Base-by-base conservation (phyloP, 2,888 invertebrate genomes). In the Cantharis rustica region DNA sequence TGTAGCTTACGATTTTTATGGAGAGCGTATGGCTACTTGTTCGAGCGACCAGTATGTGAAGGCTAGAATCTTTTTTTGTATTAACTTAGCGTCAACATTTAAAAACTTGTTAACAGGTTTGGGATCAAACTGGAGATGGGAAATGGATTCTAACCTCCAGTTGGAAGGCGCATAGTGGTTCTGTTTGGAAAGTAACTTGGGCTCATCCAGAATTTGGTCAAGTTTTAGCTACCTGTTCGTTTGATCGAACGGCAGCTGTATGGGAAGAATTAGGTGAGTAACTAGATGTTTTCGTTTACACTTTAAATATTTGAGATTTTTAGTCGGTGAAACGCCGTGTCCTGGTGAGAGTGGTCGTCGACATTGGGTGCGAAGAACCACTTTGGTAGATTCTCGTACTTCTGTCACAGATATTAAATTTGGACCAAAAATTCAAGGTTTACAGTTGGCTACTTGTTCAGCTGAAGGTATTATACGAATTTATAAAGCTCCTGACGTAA, bases 121-220 rank as follows among this genome's bases (percentile, higher is more conserved):
- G 98, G 98, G 98, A 99, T 87, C 93, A 95, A 81, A 95, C 95
- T 84, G 94, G 94, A 62, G 93, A 94, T 78, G 96, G 94, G 3
- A 94, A 94, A 79, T 99, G 99, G 99, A 91, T 92, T 13, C 91
- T 97, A 82, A 95, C 97, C 0, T 95, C 96, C 0, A 95, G 94
- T 82, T 98, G 98, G 98, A 98, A 98, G 89, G 98, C 97, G 0
- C 99, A 99, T 87, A 96, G 96, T 83, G 99, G 99, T 0, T 98
- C 98, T 0, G 98, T 99, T 16, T 99, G 98, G 98, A 96, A 98
- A 87, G 96, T 98, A 1, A 95, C 95, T 0, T 99, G 99, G 99
- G 98, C 99, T 0, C 98, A 99, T 90, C 99, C 99, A 0, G 99
- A 99, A 88, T 99, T 98, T 88, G 99, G 99, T 0, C 98, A 99